A percentile compares a stretch with the other conserved stretches of the same genome.
These are phyloP conservation scores for Pteromalus puparum DNA, from an alignment of 1,140 invertebrate genomes.

Conservation along the genomic window DNA sequence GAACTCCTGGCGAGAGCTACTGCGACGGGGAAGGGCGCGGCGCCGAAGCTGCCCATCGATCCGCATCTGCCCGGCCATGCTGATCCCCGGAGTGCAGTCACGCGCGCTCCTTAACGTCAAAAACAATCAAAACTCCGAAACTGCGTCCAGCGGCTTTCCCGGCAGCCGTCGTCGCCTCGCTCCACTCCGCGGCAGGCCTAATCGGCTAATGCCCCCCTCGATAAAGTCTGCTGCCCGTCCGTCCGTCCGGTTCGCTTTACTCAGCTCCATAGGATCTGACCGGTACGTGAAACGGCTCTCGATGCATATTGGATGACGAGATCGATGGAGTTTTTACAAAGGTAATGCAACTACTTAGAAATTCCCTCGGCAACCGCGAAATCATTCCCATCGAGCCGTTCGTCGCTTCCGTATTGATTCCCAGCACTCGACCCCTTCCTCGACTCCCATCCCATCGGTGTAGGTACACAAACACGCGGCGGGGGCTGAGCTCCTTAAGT, in stretches of 20 bases:
- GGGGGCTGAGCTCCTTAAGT: neutral
- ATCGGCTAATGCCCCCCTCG: constrained; percentile 23
- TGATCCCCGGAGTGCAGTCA: constrained; percentile 22
- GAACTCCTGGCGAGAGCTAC: neutral
- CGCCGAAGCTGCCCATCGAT: neutral
- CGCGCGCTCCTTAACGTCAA: constrained; percentile 32
- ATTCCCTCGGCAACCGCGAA: too few species aligned
- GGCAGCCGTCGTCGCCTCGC: neutral
- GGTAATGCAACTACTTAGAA: too few species aligned
- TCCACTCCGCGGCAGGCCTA: neutral
- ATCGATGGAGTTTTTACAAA: neutral
- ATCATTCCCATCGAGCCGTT: too few species aligned
- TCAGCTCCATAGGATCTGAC: neutral
- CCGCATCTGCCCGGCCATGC: neutral
- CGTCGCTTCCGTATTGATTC: neutral
- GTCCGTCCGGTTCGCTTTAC: neutral
- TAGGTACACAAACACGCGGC: neutral
- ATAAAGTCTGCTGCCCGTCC: neutral
- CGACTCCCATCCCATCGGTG: neutral
- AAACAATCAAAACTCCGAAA: constrained; percentile 25
- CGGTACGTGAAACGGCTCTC: too few species aligned
- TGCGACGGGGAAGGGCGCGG: too few species aligned
- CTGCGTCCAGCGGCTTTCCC: constrained; percentile 11
- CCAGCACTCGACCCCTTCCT: neutral
- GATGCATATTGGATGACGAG: neutral